Base-by-base conservation (phyloP, 2,888 invertebrate species). In the Lepidonotus clava region DNA sequence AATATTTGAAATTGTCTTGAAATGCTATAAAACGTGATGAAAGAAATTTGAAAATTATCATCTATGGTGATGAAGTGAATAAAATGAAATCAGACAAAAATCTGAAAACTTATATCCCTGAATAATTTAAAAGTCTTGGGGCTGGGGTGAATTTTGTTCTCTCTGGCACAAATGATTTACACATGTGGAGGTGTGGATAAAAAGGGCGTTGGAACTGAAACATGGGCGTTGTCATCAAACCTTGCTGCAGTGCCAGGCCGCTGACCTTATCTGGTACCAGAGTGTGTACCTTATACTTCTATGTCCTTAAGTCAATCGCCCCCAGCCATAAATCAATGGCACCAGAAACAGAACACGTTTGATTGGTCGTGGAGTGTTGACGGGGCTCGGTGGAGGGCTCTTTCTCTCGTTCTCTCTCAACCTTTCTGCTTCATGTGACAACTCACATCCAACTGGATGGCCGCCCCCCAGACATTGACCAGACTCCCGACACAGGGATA, bases 231-330 rank as follows among this genome's bases (percentile, higher is more conserved):
- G 71, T 71, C 71, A 38, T 38, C 71, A 71, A 71, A 71, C 71
- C 4, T 14, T 38, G 46, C 18, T 11, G 46, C 46, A 11, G 46
- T 18, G 8, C 8, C 8, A 11, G 71, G 28, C 71, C 18, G 34
- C 36, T 71, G 71, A 41, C 51, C 80, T 41, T 46, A 41, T 41
- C 80, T 46, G 80, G 80, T 41, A 41, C 28, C 28, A 24, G 80
- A n/a, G n/a, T 80, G 80, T 80, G 41, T 80, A 24, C 80, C 80
- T 80, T 80, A 71, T 71, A 71, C 80, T 80, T 51, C 14, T 32
- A 46, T 46, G 80, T 80, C 80, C 51, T 80, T 80, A 80, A 80
- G 46, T 32, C 80, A 80, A 80, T 80, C 80, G 80, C 46, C 41
- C n/a, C 18, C 28, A 32, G 41, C 51, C 28, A 80, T 80, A 80